phyloP scores from a whole-genome alignment of 2,888 invertebrate genomes.

The Allophyes oxyacanthae region DNA sequence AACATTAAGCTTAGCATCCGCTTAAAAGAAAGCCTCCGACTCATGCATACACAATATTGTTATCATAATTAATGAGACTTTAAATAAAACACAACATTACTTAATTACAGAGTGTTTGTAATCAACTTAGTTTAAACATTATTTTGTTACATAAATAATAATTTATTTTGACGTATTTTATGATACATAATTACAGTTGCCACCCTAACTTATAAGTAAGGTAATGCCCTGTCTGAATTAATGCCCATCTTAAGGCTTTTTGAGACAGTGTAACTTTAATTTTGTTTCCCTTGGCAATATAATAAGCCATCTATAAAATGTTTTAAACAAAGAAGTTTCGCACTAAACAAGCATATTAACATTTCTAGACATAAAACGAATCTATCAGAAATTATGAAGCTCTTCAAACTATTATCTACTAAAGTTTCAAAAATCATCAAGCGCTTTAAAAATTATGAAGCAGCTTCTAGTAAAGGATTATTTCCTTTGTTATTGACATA shows the following conservation, averaged over 20 bases:
- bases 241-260: constrained; percentile 62
- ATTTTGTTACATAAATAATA: constrained; percentile 26
- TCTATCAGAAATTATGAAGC: neutral
- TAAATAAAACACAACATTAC: constrained; percentile 21
- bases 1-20: constrained; percentile 12
- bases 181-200: constrained; percentile 52
- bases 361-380: neutral
- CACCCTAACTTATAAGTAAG: constrained; percentile 60
- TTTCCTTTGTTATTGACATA: constrained; percentile 44
- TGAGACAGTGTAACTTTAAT: constrained; percentile 61
- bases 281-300: constrained; percentile 57
- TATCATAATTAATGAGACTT: constrained; percentile 17
- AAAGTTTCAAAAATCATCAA: neutral
- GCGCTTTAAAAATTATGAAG: constrained; percentile 17
- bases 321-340: constrained; percentile 15
- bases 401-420: neutral
- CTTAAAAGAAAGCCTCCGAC: constrained; percentile 5
- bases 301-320: too few species aligned
- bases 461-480: constrained; percentile 28
- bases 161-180: constrained; percentile 43
- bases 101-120: constrained; percentile 1
- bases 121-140: neutral
- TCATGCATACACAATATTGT: constrained; percentile 37
- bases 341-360: neutral
- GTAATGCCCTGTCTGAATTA: constrained; percentile 57